Evolutionary conservation across 2,113 vertebrate species (phyloP), one percentile per base, ranked within the genome.

Genomic region (Callorhinus ursinus): DNA sequence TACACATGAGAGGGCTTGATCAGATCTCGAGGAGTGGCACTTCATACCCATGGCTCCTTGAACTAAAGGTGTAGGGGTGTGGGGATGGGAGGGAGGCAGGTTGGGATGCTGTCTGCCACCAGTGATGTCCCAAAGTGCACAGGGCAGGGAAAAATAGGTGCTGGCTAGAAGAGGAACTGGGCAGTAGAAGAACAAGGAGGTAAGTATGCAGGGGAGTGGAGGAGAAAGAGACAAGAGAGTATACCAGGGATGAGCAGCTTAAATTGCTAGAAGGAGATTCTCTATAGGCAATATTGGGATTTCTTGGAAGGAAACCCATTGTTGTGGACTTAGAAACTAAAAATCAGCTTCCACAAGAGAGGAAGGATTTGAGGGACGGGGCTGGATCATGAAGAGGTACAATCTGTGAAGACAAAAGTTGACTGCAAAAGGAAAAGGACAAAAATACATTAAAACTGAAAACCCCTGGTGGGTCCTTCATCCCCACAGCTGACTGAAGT

Each of bases 251-350:
- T 2, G 4, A 97, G 49, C 9, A 85, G 33, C 33, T 94, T 92
- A n/a, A 36, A 71, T 42, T 79, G 26, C 24, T 61, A 16, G 14
- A 83, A 42, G n/a, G 5, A n/a, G 16, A 63, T 55, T 95, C 57
- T 85, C 49, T 82, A 11, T 46, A 49, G 39, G 15, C 26, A 80
- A 42, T 46, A 69, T 22, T 42, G 31, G 36, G 18, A 61, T 79
- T 89, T 92, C 92, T 92, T 83, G 49, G 16, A 84, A 93, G 61
- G 21, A 79, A 92, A 90, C 15, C 28, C 31, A 90, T 6, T 63
- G 2, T 79, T 91, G 49, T 71, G 16, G 15, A 59, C 55, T 71
- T 65, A 86, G 18, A 79, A 95, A 80, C 8, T 87, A 72, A 96
- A 81, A 80, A 21, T 67, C 19, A 69, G n/a, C 74, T 85, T 94